These are phyloP conservation scores for Xiphorhynchus erythropygius DNA, from an alignment of 2,797 vertebrate genomes.

Conservation along the genomic window DNA sequence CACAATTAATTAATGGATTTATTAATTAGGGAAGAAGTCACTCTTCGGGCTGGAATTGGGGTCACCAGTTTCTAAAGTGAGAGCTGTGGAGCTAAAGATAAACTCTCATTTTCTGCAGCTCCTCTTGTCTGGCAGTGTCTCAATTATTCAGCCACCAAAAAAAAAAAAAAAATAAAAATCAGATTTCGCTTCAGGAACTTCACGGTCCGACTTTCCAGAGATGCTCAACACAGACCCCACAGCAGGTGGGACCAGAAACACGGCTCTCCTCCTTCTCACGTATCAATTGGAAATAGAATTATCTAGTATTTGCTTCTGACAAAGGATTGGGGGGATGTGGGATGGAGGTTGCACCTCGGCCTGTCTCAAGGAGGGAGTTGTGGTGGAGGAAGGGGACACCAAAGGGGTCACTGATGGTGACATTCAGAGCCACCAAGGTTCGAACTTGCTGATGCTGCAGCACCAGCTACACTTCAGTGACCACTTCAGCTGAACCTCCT, in stretches of 20 bases:
- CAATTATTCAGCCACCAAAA: conserved; percentile 54
- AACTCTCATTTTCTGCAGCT: conserved; percentile 61
- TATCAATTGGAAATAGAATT: background rate
- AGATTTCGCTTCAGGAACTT: background rate
- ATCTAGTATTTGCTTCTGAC: background rate
- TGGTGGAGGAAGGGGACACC: background rate
- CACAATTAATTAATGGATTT: conserved; percentile 80
- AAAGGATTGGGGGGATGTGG: background rate
- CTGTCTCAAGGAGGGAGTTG: background rate
- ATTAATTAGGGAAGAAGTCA: conserved; percentile 79
- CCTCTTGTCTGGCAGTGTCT: conserved; percentile 60
- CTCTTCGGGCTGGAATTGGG: conserved; percentile 75
- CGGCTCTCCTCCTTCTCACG: rapidly evolving
- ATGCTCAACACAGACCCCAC: background rate
- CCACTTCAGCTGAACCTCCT: background rate
- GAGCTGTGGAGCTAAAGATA: conserved; percentile 78
- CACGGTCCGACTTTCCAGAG: background rate
- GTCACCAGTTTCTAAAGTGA: conserved; percentile 80
- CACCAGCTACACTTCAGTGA: background rate
- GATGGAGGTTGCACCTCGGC: background rate
- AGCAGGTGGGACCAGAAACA: background rate
- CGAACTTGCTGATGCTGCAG: rapidly evolving
- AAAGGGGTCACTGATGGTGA: rapidly evolving
- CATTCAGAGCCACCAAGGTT: background rate
- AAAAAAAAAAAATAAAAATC: background rate